Evolutionary conservation across 1,140 invertebrate species (phyloP).

Genomic region (Hesperophylax magnus): DNA sequence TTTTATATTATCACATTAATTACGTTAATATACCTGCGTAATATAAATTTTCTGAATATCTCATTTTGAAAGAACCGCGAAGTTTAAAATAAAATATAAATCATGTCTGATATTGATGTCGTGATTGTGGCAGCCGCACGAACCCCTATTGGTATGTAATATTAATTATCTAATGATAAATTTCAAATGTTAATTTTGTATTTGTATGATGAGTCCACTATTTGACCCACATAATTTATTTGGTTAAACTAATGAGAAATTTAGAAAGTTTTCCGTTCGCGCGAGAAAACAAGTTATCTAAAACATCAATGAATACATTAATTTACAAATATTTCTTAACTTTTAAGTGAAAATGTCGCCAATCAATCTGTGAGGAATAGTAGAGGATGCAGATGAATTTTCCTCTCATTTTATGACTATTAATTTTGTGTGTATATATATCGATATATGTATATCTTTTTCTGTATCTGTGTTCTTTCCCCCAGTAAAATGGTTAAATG

Average conservation of each 20-base stretch:
- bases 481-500: no score
- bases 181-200: neutral
- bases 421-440: no score
- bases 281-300: neutral
- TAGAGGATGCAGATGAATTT: no score
- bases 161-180: constrained; percentile 23
- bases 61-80: no score
- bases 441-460: no score
- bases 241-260: constrained; percentile 48
- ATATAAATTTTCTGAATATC: no score
- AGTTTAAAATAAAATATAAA: neutral
- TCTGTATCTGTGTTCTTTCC: no score
- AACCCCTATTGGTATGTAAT: constrained; percentile 64
- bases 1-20: no score
- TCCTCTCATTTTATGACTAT: no score
- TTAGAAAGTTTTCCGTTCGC: constrained; percentile 44
- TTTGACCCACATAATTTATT: constrained; percentile 36
- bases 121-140: constrained; percentile 65
- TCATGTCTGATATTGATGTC: constrained; percentile 59
- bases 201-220: neutral
- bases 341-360: no score
- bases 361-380: no score
- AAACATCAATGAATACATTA: neutral
- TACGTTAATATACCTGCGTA: no score
- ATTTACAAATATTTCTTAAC: neutral